phyloP scores from a whole-genome alignment of 2,888 invertebrate genomes.

The Lordiphosa andalusiaca region DNA sequence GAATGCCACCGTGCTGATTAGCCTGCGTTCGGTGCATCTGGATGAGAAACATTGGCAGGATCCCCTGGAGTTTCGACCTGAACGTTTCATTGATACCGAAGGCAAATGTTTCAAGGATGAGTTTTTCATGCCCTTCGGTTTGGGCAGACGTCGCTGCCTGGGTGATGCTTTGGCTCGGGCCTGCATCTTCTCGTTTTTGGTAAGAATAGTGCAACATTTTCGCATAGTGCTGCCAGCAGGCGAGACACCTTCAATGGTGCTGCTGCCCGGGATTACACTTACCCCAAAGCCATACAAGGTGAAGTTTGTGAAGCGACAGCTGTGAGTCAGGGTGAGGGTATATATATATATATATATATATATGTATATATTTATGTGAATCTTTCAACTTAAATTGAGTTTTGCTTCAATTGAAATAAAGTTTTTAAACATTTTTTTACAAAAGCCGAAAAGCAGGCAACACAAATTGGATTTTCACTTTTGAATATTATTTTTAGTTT shows the following conservation, averaged over 20 bases:
- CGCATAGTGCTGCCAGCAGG: slow-evolving; percentile 79
- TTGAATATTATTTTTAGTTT: too few species aligned
- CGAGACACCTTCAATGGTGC: slow-evolving; percentile 80
- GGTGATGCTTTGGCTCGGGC: slow-evolving; percentile 84
- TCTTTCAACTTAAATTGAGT: too few species aligned
- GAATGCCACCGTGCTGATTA: slow-evolving; percentile 82
- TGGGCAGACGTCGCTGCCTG: slow-evolving; percentile 84
- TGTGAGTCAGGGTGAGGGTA: background rate
- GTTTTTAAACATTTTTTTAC: too few species aligned
- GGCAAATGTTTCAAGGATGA: slow-evolving; percentile 73
- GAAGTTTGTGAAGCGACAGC: slow-evolving; percentile 68
- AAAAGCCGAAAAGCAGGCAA: too few species aligned
- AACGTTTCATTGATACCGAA: slow-evolving; percentile 82
- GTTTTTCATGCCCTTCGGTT: slow-evolving; percentile 78
- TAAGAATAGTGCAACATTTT: slow-evolving; percentile 83
- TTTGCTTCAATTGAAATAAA: too few species aligned
- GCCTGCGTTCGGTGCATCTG: slow-evolving; percentile 82
- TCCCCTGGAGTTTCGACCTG: slow-evolving; percentile 84
- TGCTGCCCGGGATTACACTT: slow-evolving; percentile 82
- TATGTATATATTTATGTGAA: too few species aligned
- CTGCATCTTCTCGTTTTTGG: slow-evolving; percentile 84
- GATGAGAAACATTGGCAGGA: slow-evolving; percentile 83
- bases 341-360: too few species aligned
- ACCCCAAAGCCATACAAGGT: slow-evolving; percentile 82
- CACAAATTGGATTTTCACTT: too few species aligned